Base-by-base conservation (phyloP, 2,113 vertebrate genomes). In the Tursiops truncatus region DNA sequence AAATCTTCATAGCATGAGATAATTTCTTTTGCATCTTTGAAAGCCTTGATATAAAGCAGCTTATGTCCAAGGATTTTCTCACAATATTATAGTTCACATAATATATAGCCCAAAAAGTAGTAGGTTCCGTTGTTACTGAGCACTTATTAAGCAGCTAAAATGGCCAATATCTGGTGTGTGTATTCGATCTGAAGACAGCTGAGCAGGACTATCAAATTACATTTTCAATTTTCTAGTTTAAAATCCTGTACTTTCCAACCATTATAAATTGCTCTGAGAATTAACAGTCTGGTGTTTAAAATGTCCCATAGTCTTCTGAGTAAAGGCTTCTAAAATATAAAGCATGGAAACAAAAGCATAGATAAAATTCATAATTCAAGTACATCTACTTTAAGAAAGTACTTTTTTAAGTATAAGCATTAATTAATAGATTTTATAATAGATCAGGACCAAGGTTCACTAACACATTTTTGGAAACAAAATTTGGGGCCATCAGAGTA, bases 1-100 rank as follows among this genome's bases (percentile, higher is more conserved):
- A 96, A 96, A 91, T 96, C 36, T 41, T 97, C 41, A 79, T 82
- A 89, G 62, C 79, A 84, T 65, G 83, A 97, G 53, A 87, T 63
- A 81, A 94, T 36, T 96, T 63, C n/a, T 92, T 85, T 91, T 41
- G 7, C 41, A 79, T 93, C 41, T 92, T 95, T 97, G 62, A 93
- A 71, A 96, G 18, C 17, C 28, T 79, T 90, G 23, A 8, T 33
- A 84, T 68, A 80, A 82, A 92, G n/a, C 4, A 20, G 56, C 36
- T 89, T 83, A 50, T 83, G 17, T 89, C 36, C 28, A 74, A 89
- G 8, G n/a, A 60, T 18, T 90, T 94, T 91, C 17, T 60, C 68
- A 62, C 25, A 93, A 79, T 84, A 47, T 81, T 73, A 41, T 79
- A 90, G 53, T 56, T 89, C 71, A 50, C 56, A 89, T 31, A 70